These are phyloP conservation scores for Megaceryle alcyon DNA, from an alignment of 2,797 vertebrate species.

Conservation along the genomic window DNA sequence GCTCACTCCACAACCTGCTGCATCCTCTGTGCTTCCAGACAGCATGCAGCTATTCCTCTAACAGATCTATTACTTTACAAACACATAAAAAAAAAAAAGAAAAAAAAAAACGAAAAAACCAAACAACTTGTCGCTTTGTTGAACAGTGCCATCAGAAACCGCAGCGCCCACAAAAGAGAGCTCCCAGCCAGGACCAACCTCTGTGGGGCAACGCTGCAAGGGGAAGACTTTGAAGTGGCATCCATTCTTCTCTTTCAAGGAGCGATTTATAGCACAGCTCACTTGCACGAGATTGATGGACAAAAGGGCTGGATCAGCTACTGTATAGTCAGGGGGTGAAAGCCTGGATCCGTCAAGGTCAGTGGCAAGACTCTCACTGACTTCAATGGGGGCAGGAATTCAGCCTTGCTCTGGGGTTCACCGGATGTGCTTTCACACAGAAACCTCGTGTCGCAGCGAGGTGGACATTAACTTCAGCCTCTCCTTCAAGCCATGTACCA, in stretches of 20 bases:
- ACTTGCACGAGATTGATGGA: neutral
- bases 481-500: neutral
- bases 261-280: neutral
- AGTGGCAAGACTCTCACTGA: neutral
- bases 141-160: neutral
- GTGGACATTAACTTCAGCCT: neutral
- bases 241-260: slow-evolving; percentile 34
- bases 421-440: neutral
- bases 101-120: too few relatives aligned
- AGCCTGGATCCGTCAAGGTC: slow-evolving; percentile 36
- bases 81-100: rapidly evolving
- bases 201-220: rapidly evolving
- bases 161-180: rapidly evolving
- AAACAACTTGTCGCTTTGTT: neutral
- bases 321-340: neutral
- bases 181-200: neutral
- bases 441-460: neutral
- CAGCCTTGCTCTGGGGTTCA: neutral
- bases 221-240: neutral
- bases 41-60: rapidly evolving
- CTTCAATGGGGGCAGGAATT: slow-evolving; percentile 1
- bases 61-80: neutral
- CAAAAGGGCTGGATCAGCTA: slow-evolving; percentile 28
- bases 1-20: neutral
- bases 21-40: neutral